phyloP scores from a whole-genome alignment of 2,113 vertebrate species.

The Tautogolabrus adspersus region DNA sequence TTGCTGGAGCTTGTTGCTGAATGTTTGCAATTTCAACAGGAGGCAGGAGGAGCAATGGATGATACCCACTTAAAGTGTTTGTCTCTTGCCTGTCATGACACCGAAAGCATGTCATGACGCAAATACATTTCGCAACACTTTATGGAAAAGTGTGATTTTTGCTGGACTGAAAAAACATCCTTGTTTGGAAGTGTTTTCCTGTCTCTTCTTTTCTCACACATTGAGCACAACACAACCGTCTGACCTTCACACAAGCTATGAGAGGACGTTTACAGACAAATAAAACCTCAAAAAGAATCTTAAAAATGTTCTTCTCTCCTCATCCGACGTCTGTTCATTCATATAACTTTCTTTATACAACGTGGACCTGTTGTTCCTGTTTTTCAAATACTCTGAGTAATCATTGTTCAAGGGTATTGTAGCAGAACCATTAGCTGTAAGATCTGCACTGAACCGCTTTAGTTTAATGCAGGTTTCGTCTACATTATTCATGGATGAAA shows the following conservation, averaged over 20 bases:
- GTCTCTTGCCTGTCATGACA: too few species aligned
- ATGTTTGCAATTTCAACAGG: too few species aligned
- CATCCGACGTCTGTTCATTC: neutral
- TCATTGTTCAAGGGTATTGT: conserved; percentile 8
- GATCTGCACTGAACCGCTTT: neutral
- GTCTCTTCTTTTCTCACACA: neutral
- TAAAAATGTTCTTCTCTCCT: neutral
- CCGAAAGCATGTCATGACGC: too few species aligned
- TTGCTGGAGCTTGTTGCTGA: too few species aligned
- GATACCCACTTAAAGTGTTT: too few species aligned
- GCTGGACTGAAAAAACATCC: neutral
- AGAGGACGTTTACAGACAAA: neutral
- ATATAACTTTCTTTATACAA: conserved; percentile 6
- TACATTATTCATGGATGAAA: conserved; percentile 24
- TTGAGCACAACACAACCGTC: neutral
- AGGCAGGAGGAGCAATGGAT: too few species aligned
- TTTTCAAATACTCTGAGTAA: conserved; percentile 29
- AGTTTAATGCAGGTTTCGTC: conserved; percentile 13
- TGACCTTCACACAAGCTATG: conserved; percentile 1
- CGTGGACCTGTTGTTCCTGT: neutral
- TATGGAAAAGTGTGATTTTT: conserved; percentile 2
- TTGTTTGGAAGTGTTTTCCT: neutral
- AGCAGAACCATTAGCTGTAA: conserved; percentile 16
- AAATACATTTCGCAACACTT: neutral
- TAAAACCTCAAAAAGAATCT: neutral